Percentiles rank a stretch among this genome's conserved stretches.
phyloP scores from a whole-genome alignment of 2,113 vertebrate species.

The Aldabrachelys gigantea region DNA sequence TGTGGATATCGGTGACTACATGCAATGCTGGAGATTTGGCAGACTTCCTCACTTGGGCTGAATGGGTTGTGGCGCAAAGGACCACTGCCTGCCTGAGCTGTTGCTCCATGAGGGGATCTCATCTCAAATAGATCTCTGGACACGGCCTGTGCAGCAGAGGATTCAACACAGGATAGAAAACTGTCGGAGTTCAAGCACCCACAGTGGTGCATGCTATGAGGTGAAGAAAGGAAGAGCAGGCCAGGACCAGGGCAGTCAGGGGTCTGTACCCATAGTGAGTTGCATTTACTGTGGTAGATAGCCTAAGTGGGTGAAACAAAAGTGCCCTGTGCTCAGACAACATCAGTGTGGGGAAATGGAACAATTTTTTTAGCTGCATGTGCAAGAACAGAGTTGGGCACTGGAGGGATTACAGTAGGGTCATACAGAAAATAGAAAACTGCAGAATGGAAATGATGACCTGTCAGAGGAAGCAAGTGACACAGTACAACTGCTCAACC shows the following conservation, averaged over 20 bases:
- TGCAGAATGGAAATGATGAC: background rate
- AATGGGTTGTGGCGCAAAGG: background rate
- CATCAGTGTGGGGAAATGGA: background rate
- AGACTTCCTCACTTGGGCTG: background rate
- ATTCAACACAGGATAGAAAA: background rate
- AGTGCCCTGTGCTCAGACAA: background rate
- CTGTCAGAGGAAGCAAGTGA: background rate
- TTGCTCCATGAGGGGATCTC: background rate
- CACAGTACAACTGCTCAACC: background rate
- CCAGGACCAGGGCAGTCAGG: background rate
- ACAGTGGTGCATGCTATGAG: background rate
- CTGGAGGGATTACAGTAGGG: background rate
- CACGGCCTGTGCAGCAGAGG: background rate
- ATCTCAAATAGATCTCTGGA: background rate
- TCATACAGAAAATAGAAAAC: background rate
- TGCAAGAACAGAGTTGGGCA: background rate
- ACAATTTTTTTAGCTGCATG: background rate
- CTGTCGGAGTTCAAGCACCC: background rate
- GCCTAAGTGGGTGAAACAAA: background rate
- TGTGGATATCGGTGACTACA: background rate
- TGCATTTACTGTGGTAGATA: background rate
- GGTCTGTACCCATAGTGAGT: background rate
- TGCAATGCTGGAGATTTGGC: background rate
- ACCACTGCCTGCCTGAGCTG: background rate
- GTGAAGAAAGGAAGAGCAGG: background rate